Evolutionary conservation across 1,140 invertebrate species (phyloP).

Genomic region (Drosophila bocki): DNA sequence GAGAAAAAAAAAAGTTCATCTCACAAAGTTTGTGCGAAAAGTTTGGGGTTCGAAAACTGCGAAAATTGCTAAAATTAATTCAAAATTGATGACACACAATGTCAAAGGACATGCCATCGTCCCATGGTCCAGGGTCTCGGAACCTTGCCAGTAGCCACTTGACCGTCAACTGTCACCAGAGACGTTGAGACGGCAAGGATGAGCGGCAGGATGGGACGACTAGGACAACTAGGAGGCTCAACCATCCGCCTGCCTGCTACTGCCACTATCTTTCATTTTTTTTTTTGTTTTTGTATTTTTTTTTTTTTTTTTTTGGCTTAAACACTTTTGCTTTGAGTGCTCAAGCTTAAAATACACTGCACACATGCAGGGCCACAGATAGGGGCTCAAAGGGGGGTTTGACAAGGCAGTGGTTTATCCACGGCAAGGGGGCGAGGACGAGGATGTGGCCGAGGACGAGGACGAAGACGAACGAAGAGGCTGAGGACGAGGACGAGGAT

Average conservation of each 20-base stretch:
- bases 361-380: conserved; percentile 29
- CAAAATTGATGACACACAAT: conserved; percentile 77
- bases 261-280: conserved; percentile 22
- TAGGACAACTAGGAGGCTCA: conserved; percentile 12
- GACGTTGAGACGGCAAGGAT: conserved; percentile 39
- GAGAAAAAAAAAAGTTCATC: conserved; percentile 45
- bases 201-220: conserved; percentile 14
- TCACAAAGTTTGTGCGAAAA: conserved; percentile 51
- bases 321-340: conserved; percentile 75
- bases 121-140: conserved; percentile 21
- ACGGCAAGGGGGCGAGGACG: conserved; percentile 18
- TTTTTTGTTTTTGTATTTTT: conserved; percentile 1
- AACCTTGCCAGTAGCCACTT: conserved; percentile 71
- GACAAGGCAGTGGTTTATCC: conserved; percentile 16
- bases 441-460: conserved; percentile 5
- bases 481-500: conserved; percentile 33
- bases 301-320: conserved; percentile 64
- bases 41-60: conserved; percentile 53
- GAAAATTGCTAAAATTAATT: conserved; percentile 78
- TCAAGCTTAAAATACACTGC: conserved; percentile 76
- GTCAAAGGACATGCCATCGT: conserved; percentile 62
- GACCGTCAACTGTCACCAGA: conserved; percentile 76
- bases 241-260: conserved; percentile 38
- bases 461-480: conserved; percentile 8
- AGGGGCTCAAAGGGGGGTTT: conserved; percentile 16